phyloP scores from a whole-genome alignment of 2,113 vertebrate genomes.

The Trematomus loennbergii region DNA sequence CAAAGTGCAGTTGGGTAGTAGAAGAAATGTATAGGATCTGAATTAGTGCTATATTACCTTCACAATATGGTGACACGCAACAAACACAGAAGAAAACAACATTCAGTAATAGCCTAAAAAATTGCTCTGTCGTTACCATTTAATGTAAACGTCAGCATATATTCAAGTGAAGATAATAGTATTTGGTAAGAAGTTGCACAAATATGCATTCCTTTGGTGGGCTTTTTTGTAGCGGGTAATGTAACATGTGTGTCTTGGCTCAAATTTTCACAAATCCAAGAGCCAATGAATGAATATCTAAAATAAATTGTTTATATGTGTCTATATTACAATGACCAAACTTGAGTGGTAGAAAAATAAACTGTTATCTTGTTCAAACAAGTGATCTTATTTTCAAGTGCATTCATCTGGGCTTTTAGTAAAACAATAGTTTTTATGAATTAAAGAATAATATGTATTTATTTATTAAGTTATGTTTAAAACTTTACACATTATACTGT shows the following conservation, averaged over 20 bases:
- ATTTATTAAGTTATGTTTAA: slow-evolving; percentile 77
- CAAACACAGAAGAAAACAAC: slow-evolving; percentile 21
- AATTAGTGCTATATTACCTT: slow-evolving; percentile 54
- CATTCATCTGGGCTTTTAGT: slow-evolving; percentile 56
- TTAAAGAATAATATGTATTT: slow-evolving; percentile 67
- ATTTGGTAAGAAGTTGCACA: slow-evolving; percentile 48
- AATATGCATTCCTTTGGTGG: slow-evolving; percentile 38
- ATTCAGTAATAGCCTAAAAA: slow-evolving; percentile 32
- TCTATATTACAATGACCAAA: slow-evolving; percentile 65
- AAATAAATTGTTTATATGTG: slow-evolving; percentile 40
- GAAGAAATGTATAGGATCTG: slow-evolving; percentile 49
- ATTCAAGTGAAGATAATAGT: slow-evolving; percentile 27
- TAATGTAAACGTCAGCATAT: slow-evolving; percentile 45
- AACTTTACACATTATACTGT: slow-evolving; percentile 72
- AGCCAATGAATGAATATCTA: slow-evolving; percentile 42
- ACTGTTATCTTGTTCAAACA: slow-evolving; percentile 38
- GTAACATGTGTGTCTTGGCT: slow-evolving; percentile 45
- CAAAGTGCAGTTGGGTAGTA: slow-evolving; percentile 54
- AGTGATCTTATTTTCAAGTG: slow-evolving; percentile 61
- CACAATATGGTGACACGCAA: slow-evolving; percentile 46
- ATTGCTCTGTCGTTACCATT: slow-evolving; percentile 29
- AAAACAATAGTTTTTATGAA: slow-evolving; percentile 46
- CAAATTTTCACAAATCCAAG: slow-evolving; percentile 40
- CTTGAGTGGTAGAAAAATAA: slow-evolving; percentile 57
- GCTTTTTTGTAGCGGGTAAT: slow-evolving; percentile 44